Base-by-base conservation (phyloP, 2,797 vertebrate genomes). In the Poecilia wingei region DNA sequence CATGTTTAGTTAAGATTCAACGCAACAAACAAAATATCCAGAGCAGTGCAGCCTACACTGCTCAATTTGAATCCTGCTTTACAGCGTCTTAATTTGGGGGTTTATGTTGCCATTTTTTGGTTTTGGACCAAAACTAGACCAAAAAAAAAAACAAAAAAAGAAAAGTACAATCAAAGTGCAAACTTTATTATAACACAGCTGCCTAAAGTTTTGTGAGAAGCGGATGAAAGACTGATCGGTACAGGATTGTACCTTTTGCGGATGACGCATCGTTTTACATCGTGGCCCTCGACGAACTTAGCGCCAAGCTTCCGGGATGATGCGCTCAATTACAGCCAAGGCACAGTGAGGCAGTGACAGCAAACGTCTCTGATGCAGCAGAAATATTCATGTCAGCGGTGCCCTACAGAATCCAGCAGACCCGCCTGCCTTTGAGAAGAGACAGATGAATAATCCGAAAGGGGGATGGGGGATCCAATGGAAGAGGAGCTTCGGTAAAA, bases 321-420 rank as follows among this genome's bases (percentile, higher is more conserved):
- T 84, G 83, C 74, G 85, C 85, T 93, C 92, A 91, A 91, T 94
- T 94, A 91, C 80, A 75, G 84, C 43, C 53, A 86, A 82, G 87
- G 79, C 85, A 79, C 84, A 83, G 83, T 5, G 68, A 88, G 84
- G 87, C 87, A 79, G 79, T 70, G 79, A 86, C 88, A 90, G 91
- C 80, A 46, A 92, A 77, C 20, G 87, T 82, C 86, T 94, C 89
- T 94, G 92, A 94, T 93, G 93, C 91, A 91, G 92, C 91, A 95
- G 92, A 95, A 94, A 94, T 93, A 95, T 95, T 95, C 88, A 95
- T 94, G 90, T 87, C 90, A 91, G 90, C 77, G 80, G 83, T 92
- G 89, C 90, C 89, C 92, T 88, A 81, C 88, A 93, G 91, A 94
- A 91, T 87, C 87, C 89, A 88, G 76, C 79, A 79, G 86, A 90